A percentile compares a stretch with the other conserved stretches of the same genome.
Evolutionary conservation across 37 sponge, comb jelly and placozoan species (phyloP).

Genomic region (Eunapius fragilis): DNA sequence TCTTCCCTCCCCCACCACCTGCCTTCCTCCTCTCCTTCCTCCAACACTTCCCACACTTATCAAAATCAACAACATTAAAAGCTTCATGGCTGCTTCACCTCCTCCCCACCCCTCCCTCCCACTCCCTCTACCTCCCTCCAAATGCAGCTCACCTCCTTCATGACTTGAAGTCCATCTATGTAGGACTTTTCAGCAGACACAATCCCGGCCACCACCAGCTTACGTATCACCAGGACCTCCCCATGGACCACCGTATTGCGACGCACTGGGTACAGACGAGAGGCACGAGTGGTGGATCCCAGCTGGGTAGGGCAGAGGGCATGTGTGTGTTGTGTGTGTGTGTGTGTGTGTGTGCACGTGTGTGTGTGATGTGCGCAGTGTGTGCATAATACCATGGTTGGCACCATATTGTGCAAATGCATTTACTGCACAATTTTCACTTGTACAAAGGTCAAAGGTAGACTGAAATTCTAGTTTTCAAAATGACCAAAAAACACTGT

Average conservation of each 20-base stretch:
- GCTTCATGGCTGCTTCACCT: no score
- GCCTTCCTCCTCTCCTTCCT: background rate
- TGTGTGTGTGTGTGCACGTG: background rate
- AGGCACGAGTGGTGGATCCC: slow-evolving; percentile 13
- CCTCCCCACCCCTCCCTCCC: no score
- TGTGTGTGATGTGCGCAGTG: background rate
- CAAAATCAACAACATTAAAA: no score
- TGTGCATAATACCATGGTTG: no score
- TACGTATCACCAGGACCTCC: slow-evolving; percentile 80
- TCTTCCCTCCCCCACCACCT: background rate
- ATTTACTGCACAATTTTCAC: no score
- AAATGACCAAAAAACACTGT: no score
- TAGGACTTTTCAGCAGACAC: slow-evolving; percentile 82
- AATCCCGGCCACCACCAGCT: slow-evolving; percentile 85
- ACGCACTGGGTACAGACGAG: slow-evolving; percentile 60
- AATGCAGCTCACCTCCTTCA: slow-evolving; percentile 62
- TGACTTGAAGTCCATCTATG: slow-evolving; percentile 64
- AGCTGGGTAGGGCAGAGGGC: background rate
- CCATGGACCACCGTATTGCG: slow-evolving; percentile 74
- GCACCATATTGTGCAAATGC: no score
- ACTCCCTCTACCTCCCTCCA: no score
- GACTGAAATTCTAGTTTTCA: no score
- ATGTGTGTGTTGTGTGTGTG: background rate
- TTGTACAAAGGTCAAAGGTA: no score
- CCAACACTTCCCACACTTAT: background rate